Evolutionary conservation across 2,113 vertebrate genomes (phyloP).

Genomic region (Micromys minutus): DNA sequence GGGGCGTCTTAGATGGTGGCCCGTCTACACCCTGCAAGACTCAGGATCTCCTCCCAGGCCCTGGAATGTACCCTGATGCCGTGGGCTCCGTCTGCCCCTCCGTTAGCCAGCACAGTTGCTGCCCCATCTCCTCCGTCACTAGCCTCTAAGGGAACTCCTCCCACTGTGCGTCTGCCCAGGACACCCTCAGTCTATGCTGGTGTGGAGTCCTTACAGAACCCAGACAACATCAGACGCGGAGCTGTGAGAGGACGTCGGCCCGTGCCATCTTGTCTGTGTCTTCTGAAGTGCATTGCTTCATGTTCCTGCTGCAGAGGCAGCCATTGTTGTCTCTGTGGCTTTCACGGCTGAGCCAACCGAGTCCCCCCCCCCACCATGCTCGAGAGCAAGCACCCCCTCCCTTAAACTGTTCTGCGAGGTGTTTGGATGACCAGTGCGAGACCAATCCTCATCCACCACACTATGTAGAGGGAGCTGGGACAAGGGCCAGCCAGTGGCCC

Average conservation of each 20-base stretch:
- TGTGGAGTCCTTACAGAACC: not conserved
- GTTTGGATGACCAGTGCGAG: not conserved
- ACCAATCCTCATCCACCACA: not conserved
- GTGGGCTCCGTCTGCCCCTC: rapidly evolving
- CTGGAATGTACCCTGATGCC: rapidly evolving
- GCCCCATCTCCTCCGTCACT: not conserved
- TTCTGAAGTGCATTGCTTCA: not conserved
- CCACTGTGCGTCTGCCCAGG: not conserved
- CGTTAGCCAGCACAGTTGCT: no score
- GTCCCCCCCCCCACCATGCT: no score
- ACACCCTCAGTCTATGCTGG: rapidly evolving
- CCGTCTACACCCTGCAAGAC: not conserved
- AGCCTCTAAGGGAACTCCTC: rapidly evolving
- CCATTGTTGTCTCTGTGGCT: no score
- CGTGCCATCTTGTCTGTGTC: not conserved
- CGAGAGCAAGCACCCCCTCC: not conserved
- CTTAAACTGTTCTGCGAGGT: not conserved
- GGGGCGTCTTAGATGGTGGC: rapidly evolving
- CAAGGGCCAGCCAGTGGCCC: rapidly evolving
- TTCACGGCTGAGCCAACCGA: no score
- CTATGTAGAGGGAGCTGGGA: not conserved
- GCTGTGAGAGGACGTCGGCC: not conserved
- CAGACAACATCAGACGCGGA: not conserved
- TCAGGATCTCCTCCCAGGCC: not conserved
- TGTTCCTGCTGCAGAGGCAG: not conserved